Percentiles rank a stretch among this genome's conserved stretches.
Conservation (phyloP, 2,888 invertebrate species). For the Pandemis corylana region DNA sequence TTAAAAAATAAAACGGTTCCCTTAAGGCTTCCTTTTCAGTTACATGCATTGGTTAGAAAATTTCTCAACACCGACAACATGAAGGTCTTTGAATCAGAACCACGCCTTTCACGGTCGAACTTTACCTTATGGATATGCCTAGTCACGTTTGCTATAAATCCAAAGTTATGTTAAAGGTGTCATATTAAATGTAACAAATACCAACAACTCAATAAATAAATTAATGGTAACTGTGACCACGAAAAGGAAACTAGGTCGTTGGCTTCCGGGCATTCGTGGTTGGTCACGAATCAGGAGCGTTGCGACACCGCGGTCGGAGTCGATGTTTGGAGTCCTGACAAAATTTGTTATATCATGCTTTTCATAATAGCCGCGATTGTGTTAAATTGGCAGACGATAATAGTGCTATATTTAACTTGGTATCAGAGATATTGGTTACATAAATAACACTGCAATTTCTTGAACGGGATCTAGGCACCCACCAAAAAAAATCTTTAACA, state of each 20-base stretch:
- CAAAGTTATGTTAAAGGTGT: conserved; percentile 27
- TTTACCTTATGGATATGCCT: conserved; percentile 5
- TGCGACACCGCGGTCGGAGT: conserved; percentile 57
- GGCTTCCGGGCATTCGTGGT: conserved; percentile 77
- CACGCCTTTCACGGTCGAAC: conserved; percentile 16
- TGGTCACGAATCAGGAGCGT: conserved; percentile 69
- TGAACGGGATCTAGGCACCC: no score
- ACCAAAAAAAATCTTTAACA: no score
- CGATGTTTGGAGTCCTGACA: conserved; percentile 53
- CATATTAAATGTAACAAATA: conserved; percentile 32
- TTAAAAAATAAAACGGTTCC: conserved; percentile 18
- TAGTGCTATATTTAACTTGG: not conserved
- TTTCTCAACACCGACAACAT: conserved; percentile 11
- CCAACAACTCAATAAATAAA: conserved; percentile 38
- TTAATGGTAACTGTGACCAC: conserved; percentile 57
- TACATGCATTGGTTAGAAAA: conserved; percentile 3
- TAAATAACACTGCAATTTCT: not conserved
- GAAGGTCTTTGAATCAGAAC: not conserved
- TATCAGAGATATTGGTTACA: not conserved
- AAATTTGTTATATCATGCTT: conserved; percentile 61
- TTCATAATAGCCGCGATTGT: conserved; percentile 50
- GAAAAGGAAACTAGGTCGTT: conserved; percentile 70
- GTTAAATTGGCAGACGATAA: conserved; percentile 7
- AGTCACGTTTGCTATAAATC: conserved; percentile 35
- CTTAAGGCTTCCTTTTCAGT: conserved; percentile 12